phyloP scores from a whole-genome alignment of 2,113 vertebrate species.

The Andinoacara biseriatus region DNA sequence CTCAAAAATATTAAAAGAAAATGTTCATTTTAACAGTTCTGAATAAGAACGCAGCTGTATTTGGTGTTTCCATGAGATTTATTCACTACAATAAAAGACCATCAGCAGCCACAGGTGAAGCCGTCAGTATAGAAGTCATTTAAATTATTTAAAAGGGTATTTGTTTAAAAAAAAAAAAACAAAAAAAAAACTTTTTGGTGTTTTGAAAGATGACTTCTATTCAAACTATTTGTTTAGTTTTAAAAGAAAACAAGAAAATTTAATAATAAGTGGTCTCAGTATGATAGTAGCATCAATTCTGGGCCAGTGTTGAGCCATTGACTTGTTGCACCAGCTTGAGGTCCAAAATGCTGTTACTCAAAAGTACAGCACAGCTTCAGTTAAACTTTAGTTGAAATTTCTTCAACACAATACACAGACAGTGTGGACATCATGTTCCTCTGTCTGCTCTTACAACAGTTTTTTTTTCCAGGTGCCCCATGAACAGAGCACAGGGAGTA shows the following conservation, averaged over 20 bases:
- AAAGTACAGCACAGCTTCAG: background rate
- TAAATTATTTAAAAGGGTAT: background rate
- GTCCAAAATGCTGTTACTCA: background rate
- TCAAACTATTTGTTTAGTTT: background rate
- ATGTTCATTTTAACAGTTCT: background rate
- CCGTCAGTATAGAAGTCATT: background rate
- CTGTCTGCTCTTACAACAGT: background rate
- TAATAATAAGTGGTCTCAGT: background rate
- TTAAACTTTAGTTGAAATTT: rapidly evolving
- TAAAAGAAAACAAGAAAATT: no score
- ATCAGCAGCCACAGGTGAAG: background rate
- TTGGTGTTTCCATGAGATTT: background rate
- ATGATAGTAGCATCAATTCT: rapidly evolving
- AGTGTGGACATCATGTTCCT: background rate
- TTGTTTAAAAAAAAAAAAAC: no score
- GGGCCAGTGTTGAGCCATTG: background rate
- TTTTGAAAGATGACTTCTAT: background rate
- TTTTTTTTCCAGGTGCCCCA: background rate
- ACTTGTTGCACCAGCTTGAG: background rate
- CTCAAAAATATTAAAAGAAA: background rate
- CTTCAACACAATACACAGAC: background rate
- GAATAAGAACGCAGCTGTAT: background rate
- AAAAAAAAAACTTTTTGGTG: background rate
- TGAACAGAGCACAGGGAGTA: background rate
- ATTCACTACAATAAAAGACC: background rate